phyloP scores from a whole-genome alignment of 2,888 invertebrate genomes.

The Chloroclysta siterata region DNA sequence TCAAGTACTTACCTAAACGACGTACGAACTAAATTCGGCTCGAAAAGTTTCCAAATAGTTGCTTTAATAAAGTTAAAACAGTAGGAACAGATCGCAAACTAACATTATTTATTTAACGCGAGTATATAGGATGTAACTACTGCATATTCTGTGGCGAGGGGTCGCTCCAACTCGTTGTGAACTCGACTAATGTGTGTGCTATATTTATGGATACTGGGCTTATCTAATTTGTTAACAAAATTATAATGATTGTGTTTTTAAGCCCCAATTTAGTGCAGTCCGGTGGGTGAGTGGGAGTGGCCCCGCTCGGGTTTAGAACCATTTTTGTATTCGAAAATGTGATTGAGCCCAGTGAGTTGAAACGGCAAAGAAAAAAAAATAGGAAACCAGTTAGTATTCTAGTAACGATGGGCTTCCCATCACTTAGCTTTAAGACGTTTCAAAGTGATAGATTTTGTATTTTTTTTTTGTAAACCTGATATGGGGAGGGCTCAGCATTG shows the following conservation, averaged over 20 bases:
- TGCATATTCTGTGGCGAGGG: conserved; percentile 9
- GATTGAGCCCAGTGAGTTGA: no score
- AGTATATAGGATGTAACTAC: neutral
- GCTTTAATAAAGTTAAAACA: conserved; percentile 38
- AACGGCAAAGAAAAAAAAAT: no score
- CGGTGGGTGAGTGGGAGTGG: no score
- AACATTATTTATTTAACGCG: conserved; percentile 38
- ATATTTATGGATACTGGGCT: conserved; percentile 5
- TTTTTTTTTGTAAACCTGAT: no score
- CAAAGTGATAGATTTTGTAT: no score
- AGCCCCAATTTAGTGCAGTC: neutral
- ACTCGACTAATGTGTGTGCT: conserved; percentile 7
- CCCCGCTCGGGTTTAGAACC: neutral
- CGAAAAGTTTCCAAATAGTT: conserved; percentile 22
- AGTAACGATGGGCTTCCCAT: no score
- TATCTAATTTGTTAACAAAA: conserved; percentile 25
- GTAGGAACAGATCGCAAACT: conserved; percentile 33
- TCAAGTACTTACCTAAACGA: conserved; percentile 2
- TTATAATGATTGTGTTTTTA: conserved; percentile 5
- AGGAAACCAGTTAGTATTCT: no score
- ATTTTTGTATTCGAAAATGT: no score
- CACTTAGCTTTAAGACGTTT: no score
- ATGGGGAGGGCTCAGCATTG: no score
- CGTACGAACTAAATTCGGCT: conserved; percentile 16
- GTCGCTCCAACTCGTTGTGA: conserved; percentile 29